Conservation (phyloP, 2,797 vertebrate genomes). For the Chloroceryle inda region DNA sequence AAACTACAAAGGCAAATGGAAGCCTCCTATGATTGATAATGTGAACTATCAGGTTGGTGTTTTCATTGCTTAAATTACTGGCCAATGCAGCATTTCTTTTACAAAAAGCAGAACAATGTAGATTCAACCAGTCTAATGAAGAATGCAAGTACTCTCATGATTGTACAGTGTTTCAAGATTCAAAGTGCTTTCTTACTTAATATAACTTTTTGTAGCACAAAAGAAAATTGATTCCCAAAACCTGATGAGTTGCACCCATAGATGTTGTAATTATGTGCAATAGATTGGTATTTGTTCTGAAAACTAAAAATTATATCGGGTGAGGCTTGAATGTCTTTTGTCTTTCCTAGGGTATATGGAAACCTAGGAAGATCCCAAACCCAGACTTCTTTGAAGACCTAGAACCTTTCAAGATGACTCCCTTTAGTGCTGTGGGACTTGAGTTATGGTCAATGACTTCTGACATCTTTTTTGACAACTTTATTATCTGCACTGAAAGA, state of each 20-base stretch:
- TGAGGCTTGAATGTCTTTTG: background rate
- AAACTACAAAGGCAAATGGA: slow-evolving; percentile 98
- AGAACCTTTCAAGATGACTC: slow-evolving; percentile 94
- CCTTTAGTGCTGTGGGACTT: slow-evolving; percentile 93
- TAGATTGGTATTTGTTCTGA: background rate
- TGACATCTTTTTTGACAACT: slow-evolving; percentile 99
- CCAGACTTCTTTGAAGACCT: slow-evolving; percentile 97
- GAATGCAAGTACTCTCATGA: background rate
- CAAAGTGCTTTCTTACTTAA: background rate
- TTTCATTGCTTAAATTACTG: background rate
- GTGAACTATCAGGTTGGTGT: slow-evolving; percentile 94
- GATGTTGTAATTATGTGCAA: background rate
- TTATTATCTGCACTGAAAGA: slow-evolving; percentile 92
- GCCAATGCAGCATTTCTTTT: background rate
- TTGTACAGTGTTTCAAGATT: background rate
- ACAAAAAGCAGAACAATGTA: background rate
- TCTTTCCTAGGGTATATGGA: slow-evolving; percentile 92
- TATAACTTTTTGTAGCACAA: background rate
- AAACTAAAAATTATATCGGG: background rate
- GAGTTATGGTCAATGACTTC: slow-evolving; percentile 99
- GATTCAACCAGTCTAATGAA: background rate
- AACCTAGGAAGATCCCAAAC: slow-evolving; percentile 94
- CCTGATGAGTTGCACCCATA: background rate
- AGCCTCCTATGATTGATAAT: slow-evolving; percentile 96
- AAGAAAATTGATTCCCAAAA: background rate